A percentile compares a stretch with the other conserved stretches of the same genome.
Conservation (phyloP, 2,888 invertebrate genomes). For the Agriopis leucophaearia region DNA sequence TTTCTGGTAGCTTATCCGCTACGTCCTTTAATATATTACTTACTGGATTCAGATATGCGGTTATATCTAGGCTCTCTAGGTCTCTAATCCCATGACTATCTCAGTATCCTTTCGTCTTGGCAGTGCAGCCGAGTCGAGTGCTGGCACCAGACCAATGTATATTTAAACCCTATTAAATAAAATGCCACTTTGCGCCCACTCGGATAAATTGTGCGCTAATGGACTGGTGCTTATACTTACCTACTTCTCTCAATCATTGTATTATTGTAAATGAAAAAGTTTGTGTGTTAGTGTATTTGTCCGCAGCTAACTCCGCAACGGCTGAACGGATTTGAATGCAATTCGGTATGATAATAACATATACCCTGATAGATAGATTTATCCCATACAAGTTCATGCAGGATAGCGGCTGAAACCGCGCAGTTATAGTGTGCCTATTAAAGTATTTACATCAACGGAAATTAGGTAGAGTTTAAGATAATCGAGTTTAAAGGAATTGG, state of each 20-base stretch:
- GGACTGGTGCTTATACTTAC: constrained; percentile 28
- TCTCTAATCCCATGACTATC: constrained; percentile 47
- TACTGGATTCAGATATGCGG: not conserved
- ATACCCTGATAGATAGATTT: too few species aligned
- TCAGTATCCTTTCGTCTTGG: constrained; percentile 66
- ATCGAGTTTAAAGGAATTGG: too few species aligned
- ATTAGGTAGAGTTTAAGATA: too few species aligned
- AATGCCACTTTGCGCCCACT: constrained; percentile 61
- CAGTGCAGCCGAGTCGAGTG: constrained; percentile 50
- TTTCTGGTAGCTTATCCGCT: not conserved
- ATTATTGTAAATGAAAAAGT: too few species aligned
- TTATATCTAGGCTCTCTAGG: constrained; percentile 42
- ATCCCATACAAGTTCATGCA: too few species aligned
- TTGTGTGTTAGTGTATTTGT: too few species aligned
- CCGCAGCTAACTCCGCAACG: too few species aligned
- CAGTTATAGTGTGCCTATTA: too few species aligned
- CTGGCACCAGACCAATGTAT: constrained; percentile 68
- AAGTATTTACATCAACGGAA: too few species aligned
- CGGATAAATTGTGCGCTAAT: constrained; percentile 55
- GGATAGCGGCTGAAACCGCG: too few species aligned
- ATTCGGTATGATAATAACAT: too few species aligned
- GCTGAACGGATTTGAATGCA: too few species aligned
- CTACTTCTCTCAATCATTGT: constrained; percentile 14
- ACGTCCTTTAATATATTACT: not conserved
- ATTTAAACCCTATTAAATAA: constrained; percentile 69